phyloP scores from a whole-genome alignment of 2,113 vertebrate species.

The Ammodramus savannarum region DNA sequence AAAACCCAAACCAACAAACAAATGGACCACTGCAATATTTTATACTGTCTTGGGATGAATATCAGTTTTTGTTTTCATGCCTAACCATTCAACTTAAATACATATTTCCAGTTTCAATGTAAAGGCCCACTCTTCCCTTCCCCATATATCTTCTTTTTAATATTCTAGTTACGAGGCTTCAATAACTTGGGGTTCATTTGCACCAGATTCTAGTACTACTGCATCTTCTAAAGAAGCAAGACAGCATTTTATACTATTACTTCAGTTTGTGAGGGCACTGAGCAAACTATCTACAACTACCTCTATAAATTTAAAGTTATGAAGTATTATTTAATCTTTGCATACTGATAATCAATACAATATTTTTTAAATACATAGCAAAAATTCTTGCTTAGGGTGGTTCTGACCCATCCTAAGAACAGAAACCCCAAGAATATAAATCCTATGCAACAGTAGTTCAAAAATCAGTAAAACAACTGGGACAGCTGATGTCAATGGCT shows the following conservation, averaged over 20 bases:
- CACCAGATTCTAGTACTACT: background rate
- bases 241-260: background rate
- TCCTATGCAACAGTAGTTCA: background rate
- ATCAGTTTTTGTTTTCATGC: background rate
- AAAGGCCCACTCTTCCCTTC: background rate
- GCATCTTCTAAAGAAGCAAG: background rate
- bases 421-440: background rate
- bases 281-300: background rate
- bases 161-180: background rate
- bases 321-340: background rate
- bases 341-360: background rate
- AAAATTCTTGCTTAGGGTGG: background rate
- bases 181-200: background rate
- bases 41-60: background rate
- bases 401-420: background rate
- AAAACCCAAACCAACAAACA: background rate
- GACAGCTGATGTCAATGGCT: background rate
- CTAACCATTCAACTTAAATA: background rate
- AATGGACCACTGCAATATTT: background rate
- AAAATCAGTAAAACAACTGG: background rate
- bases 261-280: background rate
- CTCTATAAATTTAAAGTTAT: background rate
- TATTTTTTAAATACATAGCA: background rate
- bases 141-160: background rate
- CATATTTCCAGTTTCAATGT: background rate